Base-by-base conservation (phyloP, 1,140 invertebrate genomes). In the Papilio dardanus region DNA sequence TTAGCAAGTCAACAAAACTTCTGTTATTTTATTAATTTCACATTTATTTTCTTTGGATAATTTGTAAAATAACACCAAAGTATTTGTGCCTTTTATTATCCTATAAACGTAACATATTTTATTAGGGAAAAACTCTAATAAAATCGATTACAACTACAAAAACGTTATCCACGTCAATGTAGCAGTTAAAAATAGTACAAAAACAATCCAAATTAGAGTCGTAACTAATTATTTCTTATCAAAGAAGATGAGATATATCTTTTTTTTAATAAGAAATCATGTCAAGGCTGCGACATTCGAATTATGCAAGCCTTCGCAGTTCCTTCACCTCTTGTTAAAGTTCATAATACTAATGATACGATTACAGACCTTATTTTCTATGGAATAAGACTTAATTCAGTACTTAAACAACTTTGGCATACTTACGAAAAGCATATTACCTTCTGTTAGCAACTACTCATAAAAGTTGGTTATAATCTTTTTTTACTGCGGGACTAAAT, bases 321-420 rank as follows among this genome's bases (percentile, higher is more conserved):
- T 73, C 71, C 71, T 73, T 73, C 71, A 73, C 71, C 71, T 73
- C 71, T 73, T 73, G 46, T 50, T 28, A 58, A 58, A 73, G 71
- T 71, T 71, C 42, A 71, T 31, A 50, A 5, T 12, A 12, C 21
- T 24, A 1, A 21, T 19, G 35, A 42, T 7, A 19, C 71, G 31
- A 33, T 58, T 58, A 54, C 19, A 54, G 33, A 73, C 71, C 50
- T 35, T 58, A 58, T 4, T 0, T n/a, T 14, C 50, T 14, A 35
- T 1, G 31, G 1, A 21, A 58, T 73, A 73, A 12, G 31, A 24
- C 2, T 14, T 73, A 73, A 58, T 16, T 50, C 6, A 14, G 3
- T 28, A 2, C 58, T 7, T 21, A 73, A 46, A 54, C 19, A 69
- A 69, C 67, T 50, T 50, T 50, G 69, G 10, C 30, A 50, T 33